These are phyloP conservation scores for Taphrorychus bicolor DNA, from an alignment of 2,888 invertebrate genomes.

Conservation along the genomic window DNA sequence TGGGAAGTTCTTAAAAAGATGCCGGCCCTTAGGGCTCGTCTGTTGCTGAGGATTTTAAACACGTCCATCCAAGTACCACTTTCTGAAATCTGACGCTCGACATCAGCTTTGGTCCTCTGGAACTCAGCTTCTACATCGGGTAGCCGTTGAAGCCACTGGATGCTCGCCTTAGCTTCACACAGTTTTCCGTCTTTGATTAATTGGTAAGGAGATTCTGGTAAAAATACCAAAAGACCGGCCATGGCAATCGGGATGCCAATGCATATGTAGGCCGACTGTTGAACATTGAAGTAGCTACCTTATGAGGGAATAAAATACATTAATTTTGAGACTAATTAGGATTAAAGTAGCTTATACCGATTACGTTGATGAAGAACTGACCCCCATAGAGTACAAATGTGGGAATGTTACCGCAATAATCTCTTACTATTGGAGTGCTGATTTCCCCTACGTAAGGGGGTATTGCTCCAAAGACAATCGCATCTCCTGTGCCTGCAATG, in stretches of 20 bases:
- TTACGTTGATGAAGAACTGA: slow-evolving; percentile 52
- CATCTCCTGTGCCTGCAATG: slow-evolving; percentile 27
- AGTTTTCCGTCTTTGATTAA: slow-evolving; percentile 46
- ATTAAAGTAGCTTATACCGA: too few species aligned
- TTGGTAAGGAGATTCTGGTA: slow-evolving; percentile 64
- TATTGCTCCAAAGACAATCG: slow-evolving; percentile 16
- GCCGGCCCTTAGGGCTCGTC: slow-evolving; percentile 50
- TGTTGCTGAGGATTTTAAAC: slow-evolving; percentile 48
- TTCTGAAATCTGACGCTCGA: slow-evolving; percentile 53
- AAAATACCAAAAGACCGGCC: not conserved
- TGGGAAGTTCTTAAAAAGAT: slow-evolving; percentile 51
- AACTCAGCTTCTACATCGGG: slow-evolving; percentile 48
- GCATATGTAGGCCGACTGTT: slow-evolving; percentile 23
- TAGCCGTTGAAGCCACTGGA: slow-evolving; percentile 46
- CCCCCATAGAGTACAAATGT: slow-evolving; percentile 23
- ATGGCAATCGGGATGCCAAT: slow-evolving; percentile 19
- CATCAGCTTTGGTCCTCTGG: slow-evolving; percentile 45
- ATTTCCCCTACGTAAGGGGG: slow-evolving; percentile 34
- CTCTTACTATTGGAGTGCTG: slow-evolving; percentile 23
- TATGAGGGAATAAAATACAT: slow-evolving; percentile 4
- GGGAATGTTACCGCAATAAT: slow-evolving; percentile 24
- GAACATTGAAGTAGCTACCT: slow-evolving; percentile 31
- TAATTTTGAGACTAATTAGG: too few species aligned
- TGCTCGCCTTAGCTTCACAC: slow-evolving; percentile 46
- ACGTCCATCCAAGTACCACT: slow-evolving; percentile 52